A percentile compares a stretch with the other conserved stretches of the same genome.
Conservation (phyloP, 2,113 vertebrate species). For the Menura novaehollandiae region DNA sequence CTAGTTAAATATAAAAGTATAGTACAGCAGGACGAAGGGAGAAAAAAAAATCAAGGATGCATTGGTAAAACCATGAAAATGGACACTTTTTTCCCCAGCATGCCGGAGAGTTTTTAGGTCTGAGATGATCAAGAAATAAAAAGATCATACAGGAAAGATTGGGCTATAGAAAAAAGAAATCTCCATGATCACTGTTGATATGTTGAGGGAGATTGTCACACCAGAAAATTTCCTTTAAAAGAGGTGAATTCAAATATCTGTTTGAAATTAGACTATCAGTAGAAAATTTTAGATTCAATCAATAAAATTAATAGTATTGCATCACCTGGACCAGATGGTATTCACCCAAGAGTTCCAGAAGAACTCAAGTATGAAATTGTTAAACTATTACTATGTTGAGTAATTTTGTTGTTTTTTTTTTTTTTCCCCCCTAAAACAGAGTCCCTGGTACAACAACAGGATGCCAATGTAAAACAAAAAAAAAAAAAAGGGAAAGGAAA, state of each 20-base stretch:
- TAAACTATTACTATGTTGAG: not conserved
- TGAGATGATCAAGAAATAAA: constrained; percentile 9
- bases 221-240: not conserved
- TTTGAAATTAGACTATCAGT: not conserved
- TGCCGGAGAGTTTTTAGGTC: not conserved
- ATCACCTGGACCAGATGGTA: not conserved
- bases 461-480: not conserved
- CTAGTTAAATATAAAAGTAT: constrained; percentile 35
- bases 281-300: not conserved
- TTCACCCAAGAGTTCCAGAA: not conserved
- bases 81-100: not conserved
- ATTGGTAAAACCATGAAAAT: not conserved
- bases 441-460: not conserved
- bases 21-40: not conserved
- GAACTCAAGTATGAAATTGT: not conserved
- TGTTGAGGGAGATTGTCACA: not conserved
- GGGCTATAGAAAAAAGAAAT: not conserved
- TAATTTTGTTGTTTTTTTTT: not conserved
- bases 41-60: not conserved
- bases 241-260: not conserved
- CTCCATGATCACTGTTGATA: not conserved
- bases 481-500: not conserved
- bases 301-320: not conserved
- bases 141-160: not conserved
- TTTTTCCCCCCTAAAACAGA: not conserved